These are phyloP conservation scores for Drosophila ambigua DNA, from an alignment of 1,140 invertebrate species.

Conservation along the genomic window DNA sequence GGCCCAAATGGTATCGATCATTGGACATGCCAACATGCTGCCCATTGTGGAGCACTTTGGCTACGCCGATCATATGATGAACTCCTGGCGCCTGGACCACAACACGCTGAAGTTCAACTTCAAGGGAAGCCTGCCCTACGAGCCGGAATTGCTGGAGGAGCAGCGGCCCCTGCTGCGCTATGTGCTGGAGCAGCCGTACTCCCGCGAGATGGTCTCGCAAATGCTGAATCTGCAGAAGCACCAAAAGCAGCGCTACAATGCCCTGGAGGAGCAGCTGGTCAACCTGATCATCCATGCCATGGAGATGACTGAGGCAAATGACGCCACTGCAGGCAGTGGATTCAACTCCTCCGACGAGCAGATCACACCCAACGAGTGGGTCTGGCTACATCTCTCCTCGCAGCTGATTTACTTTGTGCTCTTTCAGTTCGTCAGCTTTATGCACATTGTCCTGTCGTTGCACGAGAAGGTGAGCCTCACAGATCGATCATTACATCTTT, in stretches of 20 bases:
- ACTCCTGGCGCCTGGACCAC: slow-evolving; percentile 96
- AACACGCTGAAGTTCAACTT: slow-evolving; percentile 93
- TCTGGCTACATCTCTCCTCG: slow-evolving; percentile 97
- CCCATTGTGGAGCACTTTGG: slow-evolving; percentile 97
- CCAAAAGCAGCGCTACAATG: slow-evolving; percentile 94
- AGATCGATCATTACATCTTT: background rate
- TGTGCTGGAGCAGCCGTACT: slow-evolving; percentile 97
- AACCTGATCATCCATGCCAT: slow-evolving; percentile 96
- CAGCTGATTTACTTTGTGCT: slow-evolving; percentile 98
- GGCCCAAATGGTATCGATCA: slow-evolving; percentile 97
- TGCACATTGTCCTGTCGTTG: slow-evolving; percentile 94
- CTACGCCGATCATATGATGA: slow-evolving; percentile 93
- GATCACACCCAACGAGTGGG: slow-evolving; percentile 85
- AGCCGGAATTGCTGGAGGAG: slow-evolving; percentile 94
- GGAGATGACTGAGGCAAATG: slow-evolving; percentile 93
- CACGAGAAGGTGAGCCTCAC: slow-evolving; percentile 89
- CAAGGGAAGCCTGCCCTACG: slow-evolving; percentile 96
- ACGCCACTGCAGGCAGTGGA: slow-evolving; percentile 66
- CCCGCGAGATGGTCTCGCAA: slow-evolving; percentile 96
- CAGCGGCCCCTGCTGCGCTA: slow-evolving; percentile 95
- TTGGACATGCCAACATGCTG: slow-evolving; percentile 94
- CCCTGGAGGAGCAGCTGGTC: slow-evolving; percentile 96
- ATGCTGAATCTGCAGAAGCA: slow-evolving; percentile 94
- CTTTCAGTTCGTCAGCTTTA: slow-evolving; percentile 96
- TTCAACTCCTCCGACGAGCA: slow-evolving; percentile 78